A percentile compares a stretch with the other conserved stretches of the same genome.
phyloP scores from a whole-genome alignment of 2,888 invertebrate species.

The Nematopogon swammerdamellus region DNA sequence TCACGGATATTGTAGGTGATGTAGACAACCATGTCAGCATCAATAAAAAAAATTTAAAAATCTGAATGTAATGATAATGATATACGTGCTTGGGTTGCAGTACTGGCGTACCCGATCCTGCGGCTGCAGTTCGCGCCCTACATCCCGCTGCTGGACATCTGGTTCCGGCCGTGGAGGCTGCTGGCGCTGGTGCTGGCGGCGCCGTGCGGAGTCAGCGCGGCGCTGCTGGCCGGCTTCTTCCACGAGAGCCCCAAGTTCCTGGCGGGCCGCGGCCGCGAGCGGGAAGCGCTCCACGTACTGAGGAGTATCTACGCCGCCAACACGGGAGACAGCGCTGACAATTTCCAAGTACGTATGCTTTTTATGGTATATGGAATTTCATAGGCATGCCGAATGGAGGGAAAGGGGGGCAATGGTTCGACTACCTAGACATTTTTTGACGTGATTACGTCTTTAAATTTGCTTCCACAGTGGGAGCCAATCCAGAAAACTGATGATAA shows the following conservation, averaged over 20 bases:
- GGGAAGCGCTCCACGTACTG: conserved; percentile 52
- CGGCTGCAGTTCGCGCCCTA: conserved; percentile 64
- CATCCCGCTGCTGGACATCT: conserved; percentile 56
- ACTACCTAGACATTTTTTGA: no score
- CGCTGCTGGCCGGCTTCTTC: conserved; percentile 29
- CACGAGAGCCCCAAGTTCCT: conserved; percentile 81
- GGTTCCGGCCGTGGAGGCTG: conserved; percentile 4
- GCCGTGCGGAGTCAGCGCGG: conserved; percentile 38
- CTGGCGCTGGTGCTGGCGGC: conserved; percentile 23
- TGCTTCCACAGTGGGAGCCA: no score
- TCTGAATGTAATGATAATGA: conserved; percentile 30
- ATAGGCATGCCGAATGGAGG: neutral
- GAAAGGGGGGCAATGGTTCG: no score
- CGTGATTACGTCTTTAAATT: no score
- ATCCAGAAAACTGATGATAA: no score
- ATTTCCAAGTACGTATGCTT: conserved; percentile 33
- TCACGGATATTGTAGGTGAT: no score
- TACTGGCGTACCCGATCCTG: conserved; percentile 68
- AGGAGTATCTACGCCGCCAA: conserved; percentile 28
- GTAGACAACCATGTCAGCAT: no score
- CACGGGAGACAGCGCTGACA: conserved; percentile 22
- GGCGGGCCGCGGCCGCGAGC: conserved; percentile 56
- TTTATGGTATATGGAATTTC: conserved; percentile 4
- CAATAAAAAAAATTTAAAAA: no score
- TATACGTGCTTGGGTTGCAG: conserved; percentile 40